Conservation (phyloP, 2,797 vertebrate species). For the Catostomus latipinnis region DNA sequence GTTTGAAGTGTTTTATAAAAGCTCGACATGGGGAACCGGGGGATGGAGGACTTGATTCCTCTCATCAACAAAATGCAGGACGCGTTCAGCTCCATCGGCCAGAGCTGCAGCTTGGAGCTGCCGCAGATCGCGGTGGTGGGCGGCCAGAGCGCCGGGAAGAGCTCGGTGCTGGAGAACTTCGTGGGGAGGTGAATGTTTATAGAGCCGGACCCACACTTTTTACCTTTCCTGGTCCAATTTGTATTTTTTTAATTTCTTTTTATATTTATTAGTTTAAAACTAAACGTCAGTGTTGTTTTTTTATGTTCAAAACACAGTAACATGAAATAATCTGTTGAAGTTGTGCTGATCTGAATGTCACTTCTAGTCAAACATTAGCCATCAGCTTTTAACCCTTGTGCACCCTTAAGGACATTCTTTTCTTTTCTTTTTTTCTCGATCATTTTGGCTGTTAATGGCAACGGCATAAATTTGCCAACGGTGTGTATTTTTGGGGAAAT, state of each 20-base stretch:
- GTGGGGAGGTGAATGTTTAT: constrained; percentile 86
- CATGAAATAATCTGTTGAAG: too few relatives aligned
- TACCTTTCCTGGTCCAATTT: too few relatives aligned
- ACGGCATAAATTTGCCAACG: too few relatives aligned
- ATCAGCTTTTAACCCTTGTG: neutral
- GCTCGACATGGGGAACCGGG: constrained; percentile 91
- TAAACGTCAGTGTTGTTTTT: too few relatives aligned
- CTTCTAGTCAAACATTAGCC: constrained; percentile 5
- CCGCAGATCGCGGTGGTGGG: constrained; percentile 97
- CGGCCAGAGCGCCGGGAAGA: constrained; percentile 96
- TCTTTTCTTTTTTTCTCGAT: too few relatives aligned
- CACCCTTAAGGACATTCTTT: too few relatives aligned
- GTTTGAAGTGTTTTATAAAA: constrained; percentile 40
- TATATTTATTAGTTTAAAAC: too few relatives aligned
- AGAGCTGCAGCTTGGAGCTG: constrained; percentile 93
- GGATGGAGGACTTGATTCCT: constrained; percentile 96
- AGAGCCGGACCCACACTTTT: neutral
- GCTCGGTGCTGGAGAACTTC: constrained; percentile 95
- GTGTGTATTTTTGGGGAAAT: too few relatives aligned
- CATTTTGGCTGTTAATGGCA: too few relatives aligned
- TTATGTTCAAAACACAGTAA: too few relatives aligned
- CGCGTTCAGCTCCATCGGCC: constrained; percentile 95
- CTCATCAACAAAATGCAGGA: constrained; percentile 96
- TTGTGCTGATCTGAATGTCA: neutral
- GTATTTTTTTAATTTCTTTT: too few relatives aligned